Conservation (phyloP, 1,140 invertebrate species). For the Plectrocnemia conspersa region DNA sequence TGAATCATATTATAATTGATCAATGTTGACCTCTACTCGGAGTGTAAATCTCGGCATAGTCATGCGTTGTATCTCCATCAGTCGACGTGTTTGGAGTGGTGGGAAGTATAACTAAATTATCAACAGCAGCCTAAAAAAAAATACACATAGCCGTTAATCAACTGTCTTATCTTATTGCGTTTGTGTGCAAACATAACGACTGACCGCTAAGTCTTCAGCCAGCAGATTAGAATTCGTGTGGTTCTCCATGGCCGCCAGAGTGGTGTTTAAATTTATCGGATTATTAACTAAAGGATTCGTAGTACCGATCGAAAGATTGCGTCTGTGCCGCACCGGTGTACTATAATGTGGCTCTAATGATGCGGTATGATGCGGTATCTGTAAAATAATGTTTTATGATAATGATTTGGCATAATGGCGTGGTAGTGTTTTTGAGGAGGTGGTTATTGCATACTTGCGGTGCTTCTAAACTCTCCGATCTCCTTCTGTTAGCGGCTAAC, state of each 20-base stretch:
- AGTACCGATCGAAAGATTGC: constrained; percentile 56
- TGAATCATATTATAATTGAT: too few relatives aligned
- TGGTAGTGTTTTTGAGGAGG: constrained; percentile 8
- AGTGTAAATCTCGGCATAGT: constrained; percentile 92
- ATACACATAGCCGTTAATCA: neutral
- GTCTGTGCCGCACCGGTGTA: constrained; percentile 51
- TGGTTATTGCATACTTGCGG: constrained; percentile 44
- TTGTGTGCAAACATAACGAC: constrained; percentile 11
- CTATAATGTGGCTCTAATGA: constrained; percentile 49
- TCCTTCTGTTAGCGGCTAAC: constrained; percentile 48
- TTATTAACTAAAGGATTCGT: constrained; percentile 45
- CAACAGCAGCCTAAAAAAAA: constrained; percentile 45
- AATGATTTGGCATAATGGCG: constrained; percentile 32
- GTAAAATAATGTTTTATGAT: constrained; percentile 37
- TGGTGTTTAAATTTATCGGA: constrained; percentile 35
- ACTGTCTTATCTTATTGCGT: neutral
- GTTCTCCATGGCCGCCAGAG: constrained; percentile 50
- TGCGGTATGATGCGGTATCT: constrained; percentile 44
- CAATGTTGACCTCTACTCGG: constrained; percentile 68
- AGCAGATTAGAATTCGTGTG: constrained; percentile 47
- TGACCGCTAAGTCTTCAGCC: constrained; percentile 50
- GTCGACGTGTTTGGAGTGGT: constrained; percentile 55
- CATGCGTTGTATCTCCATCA: constrained; percentile 72
- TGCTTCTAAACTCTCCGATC: constrained; percentile 58
- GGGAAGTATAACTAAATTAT: constrained; percentile 49